A percentile compares a stretch with the other conserved stretches of the same genome.
Conservation (phyloP, 1,140 invertebrate species). For the Drosophila obscura region DNA sequence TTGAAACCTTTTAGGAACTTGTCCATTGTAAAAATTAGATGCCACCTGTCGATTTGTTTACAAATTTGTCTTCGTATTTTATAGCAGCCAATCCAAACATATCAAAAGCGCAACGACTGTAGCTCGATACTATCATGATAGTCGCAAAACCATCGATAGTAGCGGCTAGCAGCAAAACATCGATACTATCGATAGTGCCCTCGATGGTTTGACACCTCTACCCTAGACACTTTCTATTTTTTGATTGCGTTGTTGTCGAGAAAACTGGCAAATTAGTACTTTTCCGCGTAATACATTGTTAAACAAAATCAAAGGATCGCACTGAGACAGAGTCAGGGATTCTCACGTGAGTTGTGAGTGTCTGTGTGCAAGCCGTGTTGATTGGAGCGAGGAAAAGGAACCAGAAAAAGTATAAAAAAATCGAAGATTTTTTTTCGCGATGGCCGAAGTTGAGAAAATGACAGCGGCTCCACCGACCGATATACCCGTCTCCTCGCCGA, state of each 20-base stretch:
- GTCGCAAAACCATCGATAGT: no score
- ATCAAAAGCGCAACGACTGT: no score
- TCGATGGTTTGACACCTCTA: no score
- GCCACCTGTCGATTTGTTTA: no score
- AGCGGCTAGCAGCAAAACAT: no score
- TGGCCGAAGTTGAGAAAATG: conserved; percentile 79
- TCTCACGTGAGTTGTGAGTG: conserved; percentile 24
- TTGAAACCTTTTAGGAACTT: no score
- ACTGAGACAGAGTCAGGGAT: conserved; percentile 1
- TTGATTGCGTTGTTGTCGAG: conserved; percentile 76
- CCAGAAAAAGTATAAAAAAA: conserved; percentile 51
- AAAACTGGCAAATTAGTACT: conserved; percentile 56
- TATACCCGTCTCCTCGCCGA: conserved; percentile 59
- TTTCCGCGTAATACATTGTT: conserved; percentile 17
- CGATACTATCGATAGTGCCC: no score
- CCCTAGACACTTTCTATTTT: conserved; percentile 76
- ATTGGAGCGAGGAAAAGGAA: conserved; percentile 26
- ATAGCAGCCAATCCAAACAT: no score
- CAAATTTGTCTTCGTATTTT: no score
- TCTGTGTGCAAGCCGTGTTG: conserved; percentile 7
- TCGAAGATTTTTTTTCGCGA: conserved; percentile 55
- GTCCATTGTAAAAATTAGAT: no score
- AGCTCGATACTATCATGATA: no score
- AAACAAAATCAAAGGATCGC: neutral
- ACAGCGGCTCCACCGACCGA: conserved; percentile 60